phyloP scores from a whole-genome alignment of 2,888 invertebrate genomes.

The Blastobasis lacticolella region DNA sequence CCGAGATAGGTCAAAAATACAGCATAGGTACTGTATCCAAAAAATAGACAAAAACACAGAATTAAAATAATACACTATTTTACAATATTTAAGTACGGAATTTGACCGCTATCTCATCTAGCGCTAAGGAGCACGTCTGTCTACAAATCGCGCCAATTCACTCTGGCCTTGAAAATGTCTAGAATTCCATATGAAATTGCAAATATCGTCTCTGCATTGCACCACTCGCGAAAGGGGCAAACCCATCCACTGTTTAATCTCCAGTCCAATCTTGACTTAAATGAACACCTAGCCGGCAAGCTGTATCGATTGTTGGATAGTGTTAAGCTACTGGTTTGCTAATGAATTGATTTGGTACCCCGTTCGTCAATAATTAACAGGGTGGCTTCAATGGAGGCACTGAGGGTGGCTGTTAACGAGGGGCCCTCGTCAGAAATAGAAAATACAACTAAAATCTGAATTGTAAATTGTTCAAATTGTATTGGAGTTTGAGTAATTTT shows the following conservation, averaged over 20 bases:
- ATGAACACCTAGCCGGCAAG: conserved; percentile 59
- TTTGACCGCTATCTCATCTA: too few relatives aligned
- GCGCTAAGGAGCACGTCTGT: too few relatives aligned
- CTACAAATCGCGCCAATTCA: too few relatives aligned
- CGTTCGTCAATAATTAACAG: conserved; percentile 43
- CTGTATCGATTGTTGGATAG: conserved; percentile 54
- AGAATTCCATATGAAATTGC: too few relatives aligned
- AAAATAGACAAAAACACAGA: too few relatives aligned
- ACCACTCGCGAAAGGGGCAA: conserved; percentile 28
- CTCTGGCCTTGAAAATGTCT: too few relatives aligned
- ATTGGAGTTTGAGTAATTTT: too few relatives aligned
- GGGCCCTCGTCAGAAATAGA: neutral
- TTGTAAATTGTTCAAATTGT: neutral
- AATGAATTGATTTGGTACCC: conserved; percentile 62
- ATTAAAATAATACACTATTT: too few relatives aligned
- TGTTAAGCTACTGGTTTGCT: conserved; percentile 54
- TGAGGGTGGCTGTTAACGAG: neutral
- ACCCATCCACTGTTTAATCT: conserved; percentile 60
- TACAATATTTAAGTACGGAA: too few relatives aligned
- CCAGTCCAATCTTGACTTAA: conserved; percentile 64
- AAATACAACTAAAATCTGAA: conserved; percentile 4
- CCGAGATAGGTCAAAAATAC: too few relatives aligned
- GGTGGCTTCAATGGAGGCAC: conserved; percentile 11
- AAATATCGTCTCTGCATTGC: conserved; percentile 6
- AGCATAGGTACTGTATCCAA: too few relatives aligned